phyloP scores from a whole-genome alignment of 2,888 invertebrate genomes.

The Mamestra brassicae region DNA sequence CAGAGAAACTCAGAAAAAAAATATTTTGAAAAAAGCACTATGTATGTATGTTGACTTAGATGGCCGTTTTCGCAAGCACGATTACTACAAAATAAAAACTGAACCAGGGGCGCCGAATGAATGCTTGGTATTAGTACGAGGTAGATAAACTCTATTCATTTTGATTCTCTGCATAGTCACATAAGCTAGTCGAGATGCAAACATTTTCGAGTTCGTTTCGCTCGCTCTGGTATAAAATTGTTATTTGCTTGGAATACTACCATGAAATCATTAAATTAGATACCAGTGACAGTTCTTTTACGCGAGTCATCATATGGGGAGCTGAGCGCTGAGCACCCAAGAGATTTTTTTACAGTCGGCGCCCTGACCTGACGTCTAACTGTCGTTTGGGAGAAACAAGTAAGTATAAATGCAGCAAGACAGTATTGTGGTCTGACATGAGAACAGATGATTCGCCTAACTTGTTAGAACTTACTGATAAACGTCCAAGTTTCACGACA shows the following conservation, averaged over 20 bases:
- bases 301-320: too few species aligned
- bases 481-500: slow-evolving; percentile 87
- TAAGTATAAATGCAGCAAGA: neutral
- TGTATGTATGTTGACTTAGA: neutral
- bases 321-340: too few species aligned
- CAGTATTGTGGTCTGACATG: neutral
- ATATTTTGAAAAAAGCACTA: neutral
- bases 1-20: neutral
- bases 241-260: too few species aligned
- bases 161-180: too few species aligned
- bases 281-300: too few species aligned
- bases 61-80: neutral
- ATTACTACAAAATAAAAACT: neutral
- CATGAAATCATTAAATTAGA: too few species aligned
- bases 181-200: too few species aligned
- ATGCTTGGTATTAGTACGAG: too few species aligned
- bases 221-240: too few species aligned
- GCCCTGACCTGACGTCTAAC: neutral
- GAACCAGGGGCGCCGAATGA: neutral
- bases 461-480: slow-evolving; percentile 81
- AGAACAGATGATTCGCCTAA: neutral
- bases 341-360: too few species aligned
- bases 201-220: too few species aligned
- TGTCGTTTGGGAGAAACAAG: neutral
- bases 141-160: too few species aligned